A percentile compares a stretch with the other conserved stretches of the same genome.
Conservation (phyloP, 2,113 vertebrate genomes). For the Muntiacus muntjak region DNA sequence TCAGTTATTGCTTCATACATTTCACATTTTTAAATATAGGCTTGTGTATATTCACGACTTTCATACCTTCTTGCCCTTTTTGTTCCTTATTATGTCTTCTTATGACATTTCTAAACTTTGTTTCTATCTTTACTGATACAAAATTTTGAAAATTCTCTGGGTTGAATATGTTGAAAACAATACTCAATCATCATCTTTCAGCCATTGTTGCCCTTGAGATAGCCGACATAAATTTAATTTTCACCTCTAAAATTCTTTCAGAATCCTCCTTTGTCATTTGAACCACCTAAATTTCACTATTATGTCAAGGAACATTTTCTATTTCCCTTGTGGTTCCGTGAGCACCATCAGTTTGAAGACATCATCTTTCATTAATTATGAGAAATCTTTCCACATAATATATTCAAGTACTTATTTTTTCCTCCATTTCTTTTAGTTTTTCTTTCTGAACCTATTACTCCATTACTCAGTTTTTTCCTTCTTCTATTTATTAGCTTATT, state of each 20-base stretch:
- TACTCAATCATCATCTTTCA: neutral
- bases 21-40: neutral
- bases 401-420: neutral
- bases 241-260: neutral
- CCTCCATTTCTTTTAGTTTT: neutral
- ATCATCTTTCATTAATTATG: neutral
- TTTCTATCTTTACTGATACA: neutral
- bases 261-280: neutral
- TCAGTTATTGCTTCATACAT: neutral
- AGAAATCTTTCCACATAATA: neutral
- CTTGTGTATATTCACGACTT: neutral
- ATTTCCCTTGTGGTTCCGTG: rapidly evolving
- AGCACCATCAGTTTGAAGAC: neutral
- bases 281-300: neutral
- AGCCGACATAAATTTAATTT: neutral
- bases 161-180: neutral
- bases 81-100: neutral
- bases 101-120: neutral
- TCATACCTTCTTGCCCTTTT: neutral
- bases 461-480: neutral
- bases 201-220: neutral
- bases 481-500: neutral
- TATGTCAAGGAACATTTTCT: neutral
- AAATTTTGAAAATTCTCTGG: neutral
- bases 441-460: neutral